Evolutionary conservation across 2,113 vertebrate species (phyloP).

Genomic region (Gallinago media): DNA sequence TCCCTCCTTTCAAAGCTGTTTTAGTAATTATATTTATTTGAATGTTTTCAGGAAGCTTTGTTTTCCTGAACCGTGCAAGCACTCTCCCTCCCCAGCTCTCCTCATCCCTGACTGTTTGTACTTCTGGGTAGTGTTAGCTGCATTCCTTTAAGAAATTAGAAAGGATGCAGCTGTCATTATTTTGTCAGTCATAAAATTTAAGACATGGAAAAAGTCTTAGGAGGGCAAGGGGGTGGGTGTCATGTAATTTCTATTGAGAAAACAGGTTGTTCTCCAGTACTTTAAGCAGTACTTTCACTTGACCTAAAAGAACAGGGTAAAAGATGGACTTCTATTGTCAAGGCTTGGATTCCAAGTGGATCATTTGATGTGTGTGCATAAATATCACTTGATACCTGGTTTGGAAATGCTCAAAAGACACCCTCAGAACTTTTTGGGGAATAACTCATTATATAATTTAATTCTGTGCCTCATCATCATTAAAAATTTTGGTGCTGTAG

Average conservation of each 20-base stretch:
- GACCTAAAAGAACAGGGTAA: background rate
- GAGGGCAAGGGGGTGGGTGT: background rate
- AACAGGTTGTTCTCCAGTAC: background rate
- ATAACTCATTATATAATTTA: background rate
- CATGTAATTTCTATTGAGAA: background rate
- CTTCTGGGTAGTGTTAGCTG: background rate
- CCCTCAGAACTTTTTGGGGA: background rate
- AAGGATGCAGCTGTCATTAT: conserved; percentile 15
- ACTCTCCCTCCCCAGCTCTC: background rate
- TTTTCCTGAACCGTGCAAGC: background rate
- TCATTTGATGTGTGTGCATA: background rate
- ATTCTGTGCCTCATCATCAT: background rate
- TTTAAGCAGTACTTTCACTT: background rate
- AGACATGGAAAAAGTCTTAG: background rate
- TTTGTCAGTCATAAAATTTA: conserved; percentile 19
- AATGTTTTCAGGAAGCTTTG: conserved; percentile 38
- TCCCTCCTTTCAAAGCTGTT: conserved; percentile 51
- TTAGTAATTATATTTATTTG: conserved; percentile 60
- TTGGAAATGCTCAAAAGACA: background rate
- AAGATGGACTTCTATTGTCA: background rate
- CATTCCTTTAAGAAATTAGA: conserved; percentile 30
- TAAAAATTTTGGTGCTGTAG: background rate
- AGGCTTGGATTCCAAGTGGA: background rate
- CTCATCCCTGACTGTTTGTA: background rate
- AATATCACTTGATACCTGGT: background rate